Conservation (phyloP, 2,888 invertebrate genomes). For the Tipula vernalis region DNA sequence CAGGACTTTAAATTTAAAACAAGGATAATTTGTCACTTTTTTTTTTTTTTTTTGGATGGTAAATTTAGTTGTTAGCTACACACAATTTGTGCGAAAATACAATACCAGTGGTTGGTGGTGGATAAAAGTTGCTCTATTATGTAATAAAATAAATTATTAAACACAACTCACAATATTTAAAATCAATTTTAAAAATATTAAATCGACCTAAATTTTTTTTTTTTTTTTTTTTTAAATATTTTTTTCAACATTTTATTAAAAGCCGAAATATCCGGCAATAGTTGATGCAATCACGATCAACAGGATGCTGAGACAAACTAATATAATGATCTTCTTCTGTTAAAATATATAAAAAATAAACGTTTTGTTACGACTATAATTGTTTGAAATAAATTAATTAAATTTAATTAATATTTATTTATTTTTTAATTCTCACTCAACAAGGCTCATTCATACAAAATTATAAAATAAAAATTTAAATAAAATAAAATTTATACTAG, state of each 20-base stretch:
- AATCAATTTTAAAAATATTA: background rate
- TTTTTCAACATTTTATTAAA: conserved; percentile 22
- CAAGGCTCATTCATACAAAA: background rate
- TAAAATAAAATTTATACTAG: background rate
- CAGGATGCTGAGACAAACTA: conserved; percentile 75
- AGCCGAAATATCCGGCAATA: conserved; percentile 52
- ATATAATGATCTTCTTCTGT: conserved; percentile 91
- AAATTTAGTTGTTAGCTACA: background rate
- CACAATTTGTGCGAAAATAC: background rate
- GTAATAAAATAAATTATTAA: background rate
- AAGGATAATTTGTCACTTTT: background rate
- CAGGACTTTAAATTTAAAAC: background rate
- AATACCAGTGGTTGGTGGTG: background rate
- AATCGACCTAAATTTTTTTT: background rate
- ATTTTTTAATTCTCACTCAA: background rate
- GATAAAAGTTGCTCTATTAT: background rate
- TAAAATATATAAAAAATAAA: conserved; percentile 27
- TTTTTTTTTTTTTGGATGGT: background rate
- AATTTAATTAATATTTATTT: background rate
- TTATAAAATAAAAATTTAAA: background rate
- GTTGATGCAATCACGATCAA: conserved; percentile 56
- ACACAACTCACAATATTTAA: background rate
- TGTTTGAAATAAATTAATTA: background rate
- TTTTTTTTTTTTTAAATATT: background rate
- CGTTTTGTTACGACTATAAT: conserved; percentile 11